A percentile compares a stretch with the other conserved stretches of the same genome.
These are phyloP conservation scores for Euthynnus affinis DNA, from an alignment of 2,797 vertebrate genomes.

Conservation along the genomic window DNA sequence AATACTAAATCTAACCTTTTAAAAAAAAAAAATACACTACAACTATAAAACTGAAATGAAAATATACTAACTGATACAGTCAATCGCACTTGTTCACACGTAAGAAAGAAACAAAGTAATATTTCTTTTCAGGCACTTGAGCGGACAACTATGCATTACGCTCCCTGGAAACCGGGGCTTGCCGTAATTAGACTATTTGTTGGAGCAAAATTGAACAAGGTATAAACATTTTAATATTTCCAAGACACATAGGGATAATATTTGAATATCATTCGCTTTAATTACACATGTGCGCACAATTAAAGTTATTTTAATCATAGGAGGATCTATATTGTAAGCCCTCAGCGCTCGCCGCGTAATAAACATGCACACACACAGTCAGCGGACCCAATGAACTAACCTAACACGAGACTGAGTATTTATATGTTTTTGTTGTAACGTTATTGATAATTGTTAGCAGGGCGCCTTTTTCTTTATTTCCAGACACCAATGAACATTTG, in stretches of 20 bases:
- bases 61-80: no score
- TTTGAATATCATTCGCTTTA: rapidly evolving
- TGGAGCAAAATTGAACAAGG: not conserved
- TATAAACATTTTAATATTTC: not conserved
- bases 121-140: conserved; percentile 27
- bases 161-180: not conserved
- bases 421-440: not conserved
- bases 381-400: conserved; percentile 59
- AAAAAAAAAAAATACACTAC: rapidly evolving
- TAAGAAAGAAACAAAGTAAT: not conserved
- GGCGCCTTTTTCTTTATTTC: not conserved
- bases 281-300: rapidly evolving
- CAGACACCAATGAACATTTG: conserved; percentile 1
- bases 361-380: conserved; percentile 26
- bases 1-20: rapidly evolving
- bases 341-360: not conserved
- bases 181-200: not conserved
- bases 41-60: rapidly evolving
- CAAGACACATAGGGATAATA: rapidly evolving
- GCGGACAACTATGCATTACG: conserved; percentile 33
- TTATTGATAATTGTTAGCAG: not conserved
- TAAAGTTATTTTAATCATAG: not conserved
- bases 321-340: conserved; percentile 5
- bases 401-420: conserved; percentile 50
- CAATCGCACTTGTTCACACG: rapidly evolving